These are phyloP conservation scores for Paralichthys olivaceus DNA, from an alignment of 2,113 vertebrate genomes.

Conservation along the genomic window DNA sequence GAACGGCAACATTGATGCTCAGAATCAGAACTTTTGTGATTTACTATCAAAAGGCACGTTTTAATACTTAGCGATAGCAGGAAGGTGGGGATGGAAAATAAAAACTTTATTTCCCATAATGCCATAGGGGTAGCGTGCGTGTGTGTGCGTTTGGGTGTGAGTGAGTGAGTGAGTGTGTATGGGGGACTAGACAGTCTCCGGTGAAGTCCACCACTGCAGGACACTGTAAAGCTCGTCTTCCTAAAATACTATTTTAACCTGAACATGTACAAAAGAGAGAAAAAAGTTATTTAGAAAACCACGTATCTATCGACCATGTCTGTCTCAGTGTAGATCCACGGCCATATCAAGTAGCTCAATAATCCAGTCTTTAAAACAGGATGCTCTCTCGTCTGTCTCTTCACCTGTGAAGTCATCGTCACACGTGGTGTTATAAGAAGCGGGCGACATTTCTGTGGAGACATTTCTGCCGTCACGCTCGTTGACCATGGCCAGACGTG, in stretches of 20 bases:
- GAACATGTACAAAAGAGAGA: slow-evolving; percentile 80
- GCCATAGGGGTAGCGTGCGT: slow-evolving; percentile 85
- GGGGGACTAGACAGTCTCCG: slow-evolving; percentile 78
- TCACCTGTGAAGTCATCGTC: slow-evolving; percentile 54
- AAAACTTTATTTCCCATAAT: slow-evolving; percentile 71
- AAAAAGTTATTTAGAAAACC: slow-evolving; percentile 56
- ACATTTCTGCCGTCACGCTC: slow-evolving; percentile 80
- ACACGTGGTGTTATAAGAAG: slow-evolving; percentile 57
- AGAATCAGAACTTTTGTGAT: slow-evolving; percentile 69
- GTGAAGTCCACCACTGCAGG: slow-evolving; percentile 87
- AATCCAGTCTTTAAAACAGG: slow-evolving; percentile 43
- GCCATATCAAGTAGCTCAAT: slow-evolving; percentile 78
- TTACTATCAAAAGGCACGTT: slow-evolving; percentile 76
- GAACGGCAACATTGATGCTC: slow-evolving; percentile 48
- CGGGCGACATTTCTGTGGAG: slow-evolving; percentile 59
- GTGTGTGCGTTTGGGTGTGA: slow-evolving; percentile 55
- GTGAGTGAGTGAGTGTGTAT: slow-evolving; percentile 34
- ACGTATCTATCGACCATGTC: slow-evolving; percentile 66
- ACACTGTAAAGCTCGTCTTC: slow-evolving; percentile 98
- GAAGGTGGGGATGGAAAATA: slow-evolving; percentile 35
- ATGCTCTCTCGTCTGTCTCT: slow-evolving; percentile 45
- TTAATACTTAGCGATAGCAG: slow-evolving; percentile 37
- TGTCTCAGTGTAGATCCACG: slow-evolving; percentile 66
- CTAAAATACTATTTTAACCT: slow-evolving; percentile 88
- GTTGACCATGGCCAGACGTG: slow-evolving; percentile 82